phyloP scores from a whole-genome alignment of 2,113 vertebrate genomes.

The Suncus etruscus region DNA sequence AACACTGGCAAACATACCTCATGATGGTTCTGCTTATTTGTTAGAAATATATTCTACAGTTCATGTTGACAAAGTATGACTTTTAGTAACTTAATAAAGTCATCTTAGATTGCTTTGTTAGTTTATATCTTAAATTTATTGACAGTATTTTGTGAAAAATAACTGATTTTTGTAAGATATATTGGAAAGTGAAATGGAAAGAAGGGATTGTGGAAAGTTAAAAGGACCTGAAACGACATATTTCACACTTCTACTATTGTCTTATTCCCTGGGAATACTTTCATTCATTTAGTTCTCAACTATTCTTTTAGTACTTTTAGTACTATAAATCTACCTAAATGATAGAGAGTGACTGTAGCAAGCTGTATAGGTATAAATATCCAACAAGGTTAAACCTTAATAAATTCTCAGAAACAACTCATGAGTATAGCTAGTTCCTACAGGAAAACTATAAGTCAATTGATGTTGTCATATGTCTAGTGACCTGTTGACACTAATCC shows the following conservation, averaged over 20 bases:
- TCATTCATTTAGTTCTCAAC: neutral
- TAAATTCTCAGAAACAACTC: neutral
- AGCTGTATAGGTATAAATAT: neutral
- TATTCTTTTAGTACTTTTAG: neutral
- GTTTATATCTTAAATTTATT: neutral
- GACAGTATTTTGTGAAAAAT: constrained; percentile 19
- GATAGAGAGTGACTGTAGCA: neutral
- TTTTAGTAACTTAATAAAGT: neutral
- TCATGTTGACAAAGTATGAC: neutral
- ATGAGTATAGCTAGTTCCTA: neutral
- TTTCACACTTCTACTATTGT: neutral
- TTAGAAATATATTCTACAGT: neutral
- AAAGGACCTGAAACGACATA: neutral
- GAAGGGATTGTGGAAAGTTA: neutral
- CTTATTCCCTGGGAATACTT: neutral
- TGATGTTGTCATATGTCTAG: too few species aligned
- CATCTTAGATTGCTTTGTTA: neutral
- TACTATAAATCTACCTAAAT: too few species aligned
- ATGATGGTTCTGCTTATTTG: neutral
- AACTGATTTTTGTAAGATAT: constrained; percentile 11
- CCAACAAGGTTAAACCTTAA: neutral
- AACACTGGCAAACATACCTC: neutral
- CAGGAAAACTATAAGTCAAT: neutral
- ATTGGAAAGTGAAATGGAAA: neutral
- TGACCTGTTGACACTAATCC: too few species aligned